Percentiles rank a stretch among this genome's conserved stretches.
Conservation (phyloP, 2,888 invertebrate species). For the Cactoblastis cactorum region DNA sequence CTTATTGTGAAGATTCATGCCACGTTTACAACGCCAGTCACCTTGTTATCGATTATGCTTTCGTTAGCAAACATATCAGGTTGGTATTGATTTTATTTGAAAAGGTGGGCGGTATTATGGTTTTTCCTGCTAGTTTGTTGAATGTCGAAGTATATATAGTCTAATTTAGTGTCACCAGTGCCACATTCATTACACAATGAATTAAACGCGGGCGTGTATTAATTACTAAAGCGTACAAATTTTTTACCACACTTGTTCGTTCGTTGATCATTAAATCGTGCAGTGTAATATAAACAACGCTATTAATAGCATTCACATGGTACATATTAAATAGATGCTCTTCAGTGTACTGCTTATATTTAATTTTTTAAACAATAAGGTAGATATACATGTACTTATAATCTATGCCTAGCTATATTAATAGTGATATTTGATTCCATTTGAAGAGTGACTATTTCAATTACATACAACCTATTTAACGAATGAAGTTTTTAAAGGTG, state of each 20-base stretch:
- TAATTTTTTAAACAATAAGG: too few relatives aligned
- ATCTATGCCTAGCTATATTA: too few relatives aligned
- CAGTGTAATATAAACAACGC: slow-evolving; percentile 44
- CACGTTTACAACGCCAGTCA: slow-evolving; percentile 51
- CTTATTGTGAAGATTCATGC: slow-evolving; percentile 46
- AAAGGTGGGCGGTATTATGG: slow-evolving; percentile 14
- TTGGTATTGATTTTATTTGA: slow-evolving; percentile 25
- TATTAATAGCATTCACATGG: slow-evolving; percentile 44
- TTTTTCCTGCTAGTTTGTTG: slow-evolving; percentile 1
- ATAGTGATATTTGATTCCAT: too few relatives aligned
- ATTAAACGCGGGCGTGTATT: too few relatives aligned
- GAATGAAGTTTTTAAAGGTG: not conserved
- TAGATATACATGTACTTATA: too few relatives aligned
- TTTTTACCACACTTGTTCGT: slow-evolving; percentile 28
- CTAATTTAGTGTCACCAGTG: too few relatives aligned
- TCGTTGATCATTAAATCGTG: slow-evolving; percentile 30
- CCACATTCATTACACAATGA: not conserved
- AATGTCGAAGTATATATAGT: too few relatives aligned
- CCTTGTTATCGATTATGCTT: slow-evolving; percentile 60
- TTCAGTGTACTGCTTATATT: not conserved
- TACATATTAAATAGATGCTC: not conserved
- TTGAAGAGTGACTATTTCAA: too few relatives aligned
- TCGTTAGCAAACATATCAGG: slow-evolving; percentile 29
- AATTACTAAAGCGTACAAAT: not conserved
- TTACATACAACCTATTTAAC: too few relatives aligned